Base-by-base conservation (phyloP, 2,888 invertebrate species). In the Lydus trimaculatus region DNA sequence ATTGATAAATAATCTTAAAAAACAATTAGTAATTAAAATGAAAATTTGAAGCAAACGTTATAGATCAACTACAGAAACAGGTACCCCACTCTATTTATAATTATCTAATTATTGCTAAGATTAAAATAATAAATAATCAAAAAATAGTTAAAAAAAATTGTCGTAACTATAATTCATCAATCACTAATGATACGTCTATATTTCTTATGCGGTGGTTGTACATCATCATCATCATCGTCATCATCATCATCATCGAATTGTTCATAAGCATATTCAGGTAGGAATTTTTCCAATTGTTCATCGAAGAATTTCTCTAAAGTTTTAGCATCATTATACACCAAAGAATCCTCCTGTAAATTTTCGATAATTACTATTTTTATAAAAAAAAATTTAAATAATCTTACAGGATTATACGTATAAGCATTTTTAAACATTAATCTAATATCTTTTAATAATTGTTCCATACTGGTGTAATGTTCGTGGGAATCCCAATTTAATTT, bases 351-450 rank as follows among this genome's bases (percentile, higher is more conserved):
- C 94, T 94, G 84, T 3, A 52, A 72, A 78, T 76, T 60, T 33
- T 63, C 3, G 13, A 43, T 23, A 39, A 63, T 33, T 56, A n/a
- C 5, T 11, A 66, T 28, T 33, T 59, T 11, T 33, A 56, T 60
- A 65, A 5, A n/a, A n/a, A n/a, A n/a, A n/a, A 61, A 63, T 52
- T 31, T 52, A 67, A 61, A 59, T 69, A 69, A 64, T 87, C 90
- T 88, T 86, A 96, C 96, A 83, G 92, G 89, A 87, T 96, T 95
- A 85, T 92, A 96, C 23, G 88, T 87, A 83, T 92, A 93, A 52
- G 96, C 97, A 87, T 96, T 96, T 84, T 91, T 91, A 87, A 97
- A 96, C 84, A 97, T 92, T 78, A 94, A 88, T 68, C 94, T 90
- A 73, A 94, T 90, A 86, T 97, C 97, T 66, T 89, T 87, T 67